Percentiles rank a stretch among this genome's conserved stretches.
phyloP scores from a whole-genome alignment of 2,888 invertebrate species.

The Drosophila aldrichi region DNA sequence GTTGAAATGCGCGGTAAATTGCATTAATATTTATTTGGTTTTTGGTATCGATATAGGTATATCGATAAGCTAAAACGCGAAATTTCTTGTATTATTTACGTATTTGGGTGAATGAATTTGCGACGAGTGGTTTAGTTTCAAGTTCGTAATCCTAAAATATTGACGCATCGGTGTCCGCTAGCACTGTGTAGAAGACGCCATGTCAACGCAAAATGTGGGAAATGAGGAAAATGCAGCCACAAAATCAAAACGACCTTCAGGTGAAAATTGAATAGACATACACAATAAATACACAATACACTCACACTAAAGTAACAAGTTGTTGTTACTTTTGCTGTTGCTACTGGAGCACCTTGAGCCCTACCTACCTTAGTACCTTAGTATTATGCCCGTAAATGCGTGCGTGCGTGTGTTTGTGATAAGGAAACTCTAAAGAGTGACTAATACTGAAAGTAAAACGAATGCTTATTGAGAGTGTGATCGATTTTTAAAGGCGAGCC shows the following conservation, averaged over 20 bases:
- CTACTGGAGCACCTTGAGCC: conserved; percentile 18
- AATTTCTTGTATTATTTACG: conserved; percentile 72
- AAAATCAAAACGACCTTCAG: conserved; percentile 87
- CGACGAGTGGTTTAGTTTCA: conserved; percentile 29
- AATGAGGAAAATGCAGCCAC: conserved; percentile 82
- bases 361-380: not conserved
- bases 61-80: conserved; percentile 52
- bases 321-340: conserved; percentile 16
- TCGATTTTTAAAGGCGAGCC: conserved; percentile 43
- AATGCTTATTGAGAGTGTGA: conserved; percentile 10
- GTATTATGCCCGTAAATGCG: not conserved
- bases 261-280: conserved; percentile 80
- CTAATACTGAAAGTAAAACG: conserved; percentile 49
- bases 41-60: conserved; percentile 33
- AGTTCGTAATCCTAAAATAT: conserved; percentile 16
- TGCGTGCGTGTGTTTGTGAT: conserved; percentile 30
- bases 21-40: not conserved
- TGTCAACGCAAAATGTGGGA: conserved; percentile 83
- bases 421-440: conserved; percentile 50
- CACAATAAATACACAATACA: conserved; percentile 13
- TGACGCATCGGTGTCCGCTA: conserved; percentile 15
- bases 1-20: conserved; percentile 1
- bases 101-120: conserved; percentile 50
- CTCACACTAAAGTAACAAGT: conserved; percentile 53
- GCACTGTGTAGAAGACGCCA: conserved; percentile 33